Evolutionary conservation across 2,888 invertebrate species (phyloP).

Genomic region (Brenthis daphne): DNA sequence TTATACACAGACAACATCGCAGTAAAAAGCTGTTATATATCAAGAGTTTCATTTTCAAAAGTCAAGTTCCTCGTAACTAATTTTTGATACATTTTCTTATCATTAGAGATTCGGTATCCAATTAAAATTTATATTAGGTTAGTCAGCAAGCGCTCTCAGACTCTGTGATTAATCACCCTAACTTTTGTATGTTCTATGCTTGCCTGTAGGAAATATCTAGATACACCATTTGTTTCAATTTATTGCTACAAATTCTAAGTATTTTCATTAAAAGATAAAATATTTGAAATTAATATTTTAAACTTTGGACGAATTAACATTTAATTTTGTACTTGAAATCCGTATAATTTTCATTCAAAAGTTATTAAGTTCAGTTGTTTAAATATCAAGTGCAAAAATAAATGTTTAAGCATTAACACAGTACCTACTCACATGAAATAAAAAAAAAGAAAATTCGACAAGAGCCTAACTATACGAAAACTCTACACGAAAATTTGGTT

Average conservation of each 20-base stretch:
- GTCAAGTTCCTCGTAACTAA: neutral
- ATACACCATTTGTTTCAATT: constrained; percentile 2
- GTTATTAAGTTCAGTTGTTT: neutral
- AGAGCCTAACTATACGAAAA: neutral
- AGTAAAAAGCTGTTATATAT: neutral
- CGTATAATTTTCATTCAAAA: neutral
- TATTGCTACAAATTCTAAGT: too few relatives aligned
- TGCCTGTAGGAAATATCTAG: neutral
- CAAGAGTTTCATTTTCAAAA: neutral
- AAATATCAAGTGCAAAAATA: neutral
- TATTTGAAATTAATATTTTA: too few relatives aligned
- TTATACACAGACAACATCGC: too few relatives aligned
- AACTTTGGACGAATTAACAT: too few relatives aligned
- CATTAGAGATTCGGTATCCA: constrained; percentile 11
- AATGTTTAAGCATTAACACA: neutral
- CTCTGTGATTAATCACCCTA: constrained; percentile 10
- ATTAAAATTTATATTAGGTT: constrained; percentile 20
- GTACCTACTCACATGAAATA: neutral
- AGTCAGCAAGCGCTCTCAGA: constrained; percentile 11
- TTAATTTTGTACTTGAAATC: too few relatives aligned
- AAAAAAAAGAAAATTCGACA: constrained; percentile 5
- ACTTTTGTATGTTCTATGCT: constrained; percentile 2
- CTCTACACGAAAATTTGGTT: neutral
- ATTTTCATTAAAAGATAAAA: too few relatives aligned
- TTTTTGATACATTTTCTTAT: constrained; percentile 15